These are phyloP conservation scores for Adelges cooleyi DNA, from an alignment of 1,140 invertebrate species.

Conservation along the genomic window DNA sequence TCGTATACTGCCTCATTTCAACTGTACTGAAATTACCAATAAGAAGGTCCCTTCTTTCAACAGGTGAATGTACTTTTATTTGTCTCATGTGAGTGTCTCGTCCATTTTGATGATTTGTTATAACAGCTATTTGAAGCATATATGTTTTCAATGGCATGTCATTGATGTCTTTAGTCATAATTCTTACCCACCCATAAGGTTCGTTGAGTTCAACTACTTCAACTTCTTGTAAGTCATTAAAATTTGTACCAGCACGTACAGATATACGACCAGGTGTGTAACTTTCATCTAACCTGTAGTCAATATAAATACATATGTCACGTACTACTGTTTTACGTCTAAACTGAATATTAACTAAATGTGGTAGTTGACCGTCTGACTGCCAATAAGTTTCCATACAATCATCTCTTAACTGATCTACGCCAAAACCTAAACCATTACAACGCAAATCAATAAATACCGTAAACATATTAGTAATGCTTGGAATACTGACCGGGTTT, in stretches of 20 bases:
- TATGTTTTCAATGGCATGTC: slow-evolving; percentile 83
- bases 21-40: slow-evolving; percentile 67
- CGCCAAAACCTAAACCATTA: slow-evolving; percentile 88
- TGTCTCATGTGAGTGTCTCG: slow-evolving; percentile 95
- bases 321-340: slow-evolving; percentile 87
- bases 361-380: slow-evolving; percentile 94
- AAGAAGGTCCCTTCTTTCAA: slow-evolving; percentile 56
- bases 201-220: slow-evolving; percentile 90
- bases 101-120: slow-evolving; percentile 98
- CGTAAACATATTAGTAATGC: neutral
- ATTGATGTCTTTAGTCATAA: slow-evolving; percentile 80
- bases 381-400: slow-evolving; percentile 98
- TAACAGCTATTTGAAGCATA: slow-evolving; percentile 93
- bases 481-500: slow-evolving; percentile 66
- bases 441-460: slow-evolving; percentile 11
- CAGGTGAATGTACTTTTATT: slow-evolving; percentile 90
- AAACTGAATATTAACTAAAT: slow-evolving; percentile 97
- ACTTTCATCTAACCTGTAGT: slow-evolving; percentile 97
- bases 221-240: slow-evolving; percentile 95
- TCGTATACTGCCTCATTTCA: slow-evolving; percentile 61
- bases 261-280: slow-evolving; percentile 95
- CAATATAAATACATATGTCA: slow-evolving; percentile 93
- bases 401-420: slow-evolving; percentile 90
- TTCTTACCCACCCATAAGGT: slow-evolving; percentile 89
- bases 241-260: slow-evolving; percentile 86